Percentiles rank a stretch among this genome's conserved stretches.
phyloP scores from a whole-genome alignment of 2,888 invertebrate species.

The Drosophila niveifrons region DNA sequence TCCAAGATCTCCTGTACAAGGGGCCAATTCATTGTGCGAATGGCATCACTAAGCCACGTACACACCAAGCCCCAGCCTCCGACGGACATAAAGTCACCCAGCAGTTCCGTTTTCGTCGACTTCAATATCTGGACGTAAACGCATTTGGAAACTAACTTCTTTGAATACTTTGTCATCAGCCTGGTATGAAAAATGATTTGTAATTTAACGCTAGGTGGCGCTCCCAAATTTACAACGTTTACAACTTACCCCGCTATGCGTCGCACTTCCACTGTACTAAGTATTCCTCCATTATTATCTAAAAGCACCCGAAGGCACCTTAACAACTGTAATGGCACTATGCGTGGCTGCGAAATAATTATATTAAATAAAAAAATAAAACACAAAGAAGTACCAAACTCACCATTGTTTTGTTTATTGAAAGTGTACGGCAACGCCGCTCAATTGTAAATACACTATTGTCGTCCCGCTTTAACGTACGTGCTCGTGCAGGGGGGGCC shows the following conservation, averaged over 20 bases:
- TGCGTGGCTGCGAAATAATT: constrained; percentile 92
- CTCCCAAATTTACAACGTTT: not conserved
- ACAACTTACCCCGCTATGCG: constrained; percentile 92
- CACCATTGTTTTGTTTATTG: constrained; percentile 53
- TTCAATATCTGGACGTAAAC: constrained; percentile 97
- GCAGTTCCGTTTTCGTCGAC: constrained; percentile 92
- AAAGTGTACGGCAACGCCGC: constrained; percentile 64
- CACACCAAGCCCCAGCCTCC: constrained; percentile 97
- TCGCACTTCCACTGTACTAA: constrained; percentile 94
- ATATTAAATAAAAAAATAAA: constrained; percentile 39
- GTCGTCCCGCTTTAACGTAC: constrained; percentile 46
- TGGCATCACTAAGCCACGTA: constrained; percentile 95
- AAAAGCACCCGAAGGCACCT: constrained; percentile 95
- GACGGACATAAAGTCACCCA: constrained; percentile 94
- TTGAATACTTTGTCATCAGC: constrained; percentile 97
- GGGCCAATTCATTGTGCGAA: constrained; percentile 93
- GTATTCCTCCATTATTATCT: constrained; percentile 94
- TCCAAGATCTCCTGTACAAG: constrained; percentile 94
- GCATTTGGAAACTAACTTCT: constrained; percentile 97
- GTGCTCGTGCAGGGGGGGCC: constrained; percentile 4
- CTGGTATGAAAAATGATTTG: constrained; percentile 86
- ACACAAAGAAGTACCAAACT: constrained; percentile 34
- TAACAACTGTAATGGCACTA: constrained; percentile 95
- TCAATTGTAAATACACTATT: constrained; percentile 28
- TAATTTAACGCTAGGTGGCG: constrained; percentile 57